Conservation (phyloP, 2,113 vertebrate species). For the Elephantulus edwardii region DNA sequence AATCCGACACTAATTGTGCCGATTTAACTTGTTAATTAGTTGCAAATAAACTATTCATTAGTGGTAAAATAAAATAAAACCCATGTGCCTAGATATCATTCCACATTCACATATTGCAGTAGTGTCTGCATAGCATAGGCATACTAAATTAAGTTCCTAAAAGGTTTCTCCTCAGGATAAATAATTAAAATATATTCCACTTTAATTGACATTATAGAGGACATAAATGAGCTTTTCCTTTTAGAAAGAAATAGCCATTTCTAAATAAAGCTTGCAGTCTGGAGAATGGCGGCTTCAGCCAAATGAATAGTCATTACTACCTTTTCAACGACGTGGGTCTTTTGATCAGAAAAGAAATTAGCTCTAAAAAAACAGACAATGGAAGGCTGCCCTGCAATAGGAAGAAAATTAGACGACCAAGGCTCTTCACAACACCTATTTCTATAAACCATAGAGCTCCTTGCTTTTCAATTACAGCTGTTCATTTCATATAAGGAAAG, state of each 20-base stretch:
- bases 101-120: slow-evolving; percentile 80
- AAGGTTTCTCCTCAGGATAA: slow-evolving; percentile 87
- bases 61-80: slow-evolving; percentile 83
- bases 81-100: slow-evolving; percentile 79
- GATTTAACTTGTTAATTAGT: slow-evolving; percentile 85
- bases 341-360: slow-evolving; percentile 91
- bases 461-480: slow-evolving; percentile 91
- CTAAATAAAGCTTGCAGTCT: slow-evolving; percentile 87
- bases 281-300: slow-evolving; percentile 85
- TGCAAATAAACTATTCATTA: slow-evolving; percentile 87
- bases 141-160: slow-evolving; percentile 87
- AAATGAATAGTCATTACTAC: slow-evolving; percentile 92
- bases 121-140: slow-evolving; percentile 76
- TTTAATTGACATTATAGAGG: slow-evolving; percentile 90
- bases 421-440: slow-evolving; percentile 90
- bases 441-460: slow-evolving; percentile 87
- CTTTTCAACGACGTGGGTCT: slow-evolving; percentile 89
- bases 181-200: slow-evolving; percentile 89
- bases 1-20: slow-evolving; percentile 83
- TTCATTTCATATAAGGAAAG: slow-evolving; percentile 87
- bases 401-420: slow-evolving; percentile 89
- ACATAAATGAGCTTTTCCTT: slow-evolving; percentile 89
- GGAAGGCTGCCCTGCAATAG: slow-evolving; percentile 88
- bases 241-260: slow-evolving; percentile 88
- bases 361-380: slow-evolving; percentile 90